phyloP scores from a whole-genome alignment of 1,140 invertebrate genomes.

The Anthonomus grandis region DNA sequence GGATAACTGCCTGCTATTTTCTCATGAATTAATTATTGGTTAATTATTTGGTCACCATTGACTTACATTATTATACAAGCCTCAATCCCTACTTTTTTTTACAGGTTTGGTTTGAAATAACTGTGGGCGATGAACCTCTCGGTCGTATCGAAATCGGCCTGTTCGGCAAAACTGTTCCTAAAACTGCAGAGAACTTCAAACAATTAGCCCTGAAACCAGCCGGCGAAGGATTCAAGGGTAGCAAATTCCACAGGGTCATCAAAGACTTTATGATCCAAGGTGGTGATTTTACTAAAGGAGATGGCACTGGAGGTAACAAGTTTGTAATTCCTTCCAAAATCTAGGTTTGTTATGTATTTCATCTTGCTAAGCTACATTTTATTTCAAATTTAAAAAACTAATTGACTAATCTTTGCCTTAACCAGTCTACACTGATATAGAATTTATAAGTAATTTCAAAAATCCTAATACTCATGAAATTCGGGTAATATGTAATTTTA shows the following conservation, averaged over 20 bases:
- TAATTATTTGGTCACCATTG: too few species aligned
- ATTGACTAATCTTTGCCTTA: too few species aligned
- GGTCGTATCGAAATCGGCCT: slow-evolving; percentile 90
- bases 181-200: slow-evolving; percentile 90
- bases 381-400: too few species aligned
- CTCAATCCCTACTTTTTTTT: slow-evolving; percentile 10
- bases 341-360: too few species aligned
- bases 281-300: slow-evolving; percentile 88
- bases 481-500: too few species aligned
- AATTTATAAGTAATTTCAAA: too few species aligned
- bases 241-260: slow-evolving; percentile 91
- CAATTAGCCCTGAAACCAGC: slow-evolving; percentile 73
- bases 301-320: slow-evolving; percentile 79
- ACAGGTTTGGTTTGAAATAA: slow-evolving; percentile 94
- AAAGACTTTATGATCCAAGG: slow-evolving; percentile 96
- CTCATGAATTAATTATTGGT: neutral
- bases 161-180: slow-evolving; percentile 93
- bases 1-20: too few species aligned
- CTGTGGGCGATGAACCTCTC: slow-evolving; percentile 71
- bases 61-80: too few species aligned
- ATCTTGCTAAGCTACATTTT: too few species aligned
- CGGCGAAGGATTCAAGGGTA: slow-evolving; percentile 84
- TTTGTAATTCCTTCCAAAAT: slow-evolving; percentile 13
- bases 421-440: too few species aligned
- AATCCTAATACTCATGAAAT: too few species aligned